Percentiles rank a stretch among this genome's conserved stretches.
These are phyloP conservation scores for Prunella strophiata DNA, from an alignment of 2,797 vertebrate genomes.

Conservation along the genomic window DNA sequence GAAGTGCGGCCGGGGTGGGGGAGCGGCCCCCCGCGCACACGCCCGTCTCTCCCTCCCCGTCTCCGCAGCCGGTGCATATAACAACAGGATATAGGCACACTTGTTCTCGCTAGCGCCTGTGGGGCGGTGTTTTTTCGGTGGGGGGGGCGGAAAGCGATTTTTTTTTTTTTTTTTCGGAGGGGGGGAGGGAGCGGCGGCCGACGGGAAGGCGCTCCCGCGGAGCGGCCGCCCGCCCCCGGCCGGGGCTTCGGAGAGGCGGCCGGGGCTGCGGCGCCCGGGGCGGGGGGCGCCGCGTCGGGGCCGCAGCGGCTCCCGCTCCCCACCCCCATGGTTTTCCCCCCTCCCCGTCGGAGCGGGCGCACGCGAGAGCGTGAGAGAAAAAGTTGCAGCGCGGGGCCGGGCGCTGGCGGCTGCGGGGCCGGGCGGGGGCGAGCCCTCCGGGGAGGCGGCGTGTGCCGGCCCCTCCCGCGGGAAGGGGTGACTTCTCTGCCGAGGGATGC, in stretches of 20 bases:
- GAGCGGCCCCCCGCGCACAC: neutral
- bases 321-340: neutral
- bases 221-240: neutral
- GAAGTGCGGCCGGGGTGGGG: neutral
- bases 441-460: neutral
- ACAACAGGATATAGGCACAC: slow-evolving; percentile 49
- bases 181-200: too few species aligned
- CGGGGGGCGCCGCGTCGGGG: neutral
- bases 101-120: slow-evolving; percentile 18
- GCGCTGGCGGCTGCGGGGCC: neutral
- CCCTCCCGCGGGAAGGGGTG: neutral
- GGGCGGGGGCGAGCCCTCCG: neutral
- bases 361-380: slow-evolving; percentile 62
- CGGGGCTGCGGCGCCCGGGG: neutral
- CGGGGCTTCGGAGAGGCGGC: neutral
- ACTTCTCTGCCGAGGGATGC: neutral
- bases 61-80: slow-evolving; percentile 19
- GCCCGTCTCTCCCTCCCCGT: neutral
- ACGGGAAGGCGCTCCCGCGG: too few species aligned
- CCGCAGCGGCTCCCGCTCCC: neutral
- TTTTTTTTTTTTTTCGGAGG: too few species aligned
- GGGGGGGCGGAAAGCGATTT: neutral
- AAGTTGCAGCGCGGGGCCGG: slow-evolving; percentile 24
- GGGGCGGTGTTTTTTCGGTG: neutral
- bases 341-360: slow-evolving; percentile 20